Evolutionary conservation across 2,113 vertebrate species (phyloP).

Genomic region (Riparia riparia): DNA sequence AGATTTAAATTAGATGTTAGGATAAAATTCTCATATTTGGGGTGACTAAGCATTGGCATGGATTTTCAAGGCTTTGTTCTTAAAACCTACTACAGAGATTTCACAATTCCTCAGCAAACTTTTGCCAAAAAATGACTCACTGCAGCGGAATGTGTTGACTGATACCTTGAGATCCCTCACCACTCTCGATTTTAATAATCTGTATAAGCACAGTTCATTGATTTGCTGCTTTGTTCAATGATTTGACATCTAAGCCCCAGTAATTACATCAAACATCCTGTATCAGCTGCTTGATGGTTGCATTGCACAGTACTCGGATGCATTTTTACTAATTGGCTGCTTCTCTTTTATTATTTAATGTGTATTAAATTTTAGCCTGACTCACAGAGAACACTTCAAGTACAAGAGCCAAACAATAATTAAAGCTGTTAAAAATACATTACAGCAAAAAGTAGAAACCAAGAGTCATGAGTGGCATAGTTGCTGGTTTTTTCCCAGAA

Average conservation of each 20-base stretch:
- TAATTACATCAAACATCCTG: constrained; percentile 5
- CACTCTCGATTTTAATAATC: not conserved
- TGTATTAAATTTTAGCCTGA: not conserved
- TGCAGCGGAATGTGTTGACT: not conserved
- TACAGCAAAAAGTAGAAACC: not conserved
- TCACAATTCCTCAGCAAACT: not conserved
- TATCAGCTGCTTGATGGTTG: not conserved
- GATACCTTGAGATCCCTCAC: not conserved
- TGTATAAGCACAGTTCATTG: not conserved
- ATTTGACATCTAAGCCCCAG: constrained; percentile 17
- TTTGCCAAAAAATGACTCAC: constrained; percentile 56
- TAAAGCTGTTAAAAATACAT: constrained; percentile 29
- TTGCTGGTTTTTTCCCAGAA: not conserved
- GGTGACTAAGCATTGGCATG: constrained; percentile 31
- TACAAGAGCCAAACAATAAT: constrained; percentile 28
- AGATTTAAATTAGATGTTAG: not conserved
- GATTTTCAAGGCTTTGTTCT: constrained; percentile 1
- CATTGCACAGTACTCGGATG: not conserved
- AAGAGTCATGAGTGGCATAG: not conserved
- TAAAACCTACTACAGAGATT: constrained; percentile 13
- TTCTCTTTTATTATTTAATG: constrained; percentile 31
- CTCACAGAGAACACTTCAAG: constrained; percentile 12
- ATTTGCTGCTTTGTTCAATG: constrained; percentile 39
- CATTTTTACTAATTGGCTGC: constrained; percentile 17
- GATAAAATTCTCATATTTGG: not conserved